Evolutionary conservation across 2,113 vertebrate genomes (phyloP).

Genomic region (Ictalurus punctatus): DNA sequence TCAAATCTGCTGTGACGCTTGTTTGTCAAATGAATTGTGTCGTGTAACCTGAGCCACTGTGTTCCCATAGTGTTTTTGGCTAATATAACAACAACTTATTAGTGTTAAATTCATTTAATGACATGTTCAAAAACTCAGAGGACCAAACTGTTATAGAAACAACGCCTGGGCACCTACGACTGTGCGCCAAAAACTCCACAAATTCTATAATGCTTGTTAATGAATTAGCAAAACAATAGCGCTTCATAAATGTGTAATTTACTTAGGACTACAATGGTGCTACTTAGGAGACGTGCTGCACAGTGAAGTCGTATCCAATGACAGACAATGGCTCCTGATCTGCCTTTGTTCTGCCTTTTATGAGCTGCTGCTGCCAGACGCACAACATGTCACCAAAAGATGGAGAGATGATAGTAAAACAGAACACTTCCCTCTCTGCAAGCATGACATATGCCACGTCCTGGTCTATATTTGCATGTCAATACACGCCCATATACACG

Average conservation of each 20-base stretch:
- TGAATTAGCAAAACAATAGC: slow-evolving; percentile 61
- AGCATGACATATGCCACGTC: slow-evolving; percentile 42
- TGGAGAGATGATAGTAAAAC: slow-evolving; percentile 31
- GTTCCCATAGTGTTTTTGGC: neutral
- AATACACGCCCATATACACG: neutral
- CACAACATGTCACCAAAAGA: slow-evolving; percentile 20
- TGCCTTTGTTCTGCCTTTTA: slow-evolving; percentile 42
- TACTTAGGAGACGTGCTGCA: slow-evolving; percentile 46
- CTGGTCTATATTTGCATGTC: slow-evolving; percentile 46
- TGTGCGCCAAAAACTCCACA: slow-evolving; percentile 42
- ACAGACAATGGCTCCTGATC: slow-evolving; percentile 26
- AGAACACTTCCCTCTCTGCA: slow-evolving; percentile 32
- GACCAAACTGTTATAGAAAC: neutral
- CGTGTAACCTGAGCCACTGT: neutral
- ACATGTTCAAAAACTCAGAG: neutral
- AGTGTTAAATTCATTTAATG: slow-evolving; percentile 18
- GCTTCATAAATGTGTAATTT: slow-evolving; percentile 56
- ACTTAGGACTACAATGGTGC: slow-evolving; percentile 41
- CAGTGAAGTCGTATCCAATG: slow-evolving; percentile 14
- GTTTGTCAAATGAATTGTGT: neutral
- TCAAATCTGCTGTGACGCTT: neutral
- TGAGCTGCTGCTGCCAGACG: slow-evolving; percentile 13
- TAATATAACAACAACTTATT: neutral
- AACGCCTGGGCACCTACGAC: neutral
- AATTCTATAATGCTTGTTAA: slow-evolving; percentile 42